Evolutionary conservation across 2,113 vertebrate genomes (phyloP), one percentile per base, ranked within the genome.

Genomic region (Hepsetus odoe): DNA sequence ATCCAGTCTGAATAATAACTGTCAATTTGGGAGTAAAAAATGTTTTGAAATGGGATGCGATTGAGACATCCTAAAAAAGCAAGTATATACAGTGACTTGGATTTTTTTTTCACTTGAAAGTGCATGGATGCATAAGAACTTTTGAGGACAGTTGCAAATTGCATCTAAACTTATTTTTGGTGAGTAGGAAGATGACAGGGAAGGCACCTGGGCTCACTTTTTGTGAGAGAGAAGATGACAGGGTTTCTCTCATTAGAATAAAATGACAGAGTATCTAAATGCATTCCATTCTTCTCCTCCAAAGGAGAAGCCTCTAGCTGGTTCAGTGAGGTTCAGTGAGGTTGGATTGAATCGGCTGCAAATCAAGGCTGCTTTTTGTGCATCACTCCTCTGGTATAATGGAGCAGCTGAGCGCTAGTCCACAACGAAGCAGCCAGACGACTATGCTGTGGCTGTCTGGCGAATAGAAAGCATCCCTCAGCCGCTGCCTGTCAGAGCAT

Each of bases 401-500:
- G 18, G 65, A 32, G 53, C n/a, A 28, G 22, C 13, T 24, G 67
- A 72, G 49, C 12, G 22, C 76, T 71, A 40, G 55, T 7, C 49
- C 20, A 32, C 28, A 11, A 49, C 1, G 26, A 26, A 24, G 32
- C 7, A 55, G 33, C 33, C 49, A 35, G 69, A 56, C 7, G n/a
- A 38, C 30, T 12, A 30, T 42, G 42, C 42, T 11, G 26, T 4
- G 26, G 13, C 42, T 9, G 44, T 71, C 76, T 78, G 66, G 38
- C 6, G 13, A 28, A 18, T 13, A 76, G 35, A 75, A 28, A 69
- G 66, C 58, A 67, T 75, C 59, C 65, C 49, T 71, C 66, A 58
- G 53, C 42, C 4, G 13, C 13, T 61, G 69, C n/a, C 81, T 79
- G 77, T 72, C 77, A 80, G 14, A n/a, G 32, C 42, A 46, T 83